Evolutionary conservation across 2,797 vertebrate genomes (phyloP).

Genomic region (Sparus aurata): DNA sequence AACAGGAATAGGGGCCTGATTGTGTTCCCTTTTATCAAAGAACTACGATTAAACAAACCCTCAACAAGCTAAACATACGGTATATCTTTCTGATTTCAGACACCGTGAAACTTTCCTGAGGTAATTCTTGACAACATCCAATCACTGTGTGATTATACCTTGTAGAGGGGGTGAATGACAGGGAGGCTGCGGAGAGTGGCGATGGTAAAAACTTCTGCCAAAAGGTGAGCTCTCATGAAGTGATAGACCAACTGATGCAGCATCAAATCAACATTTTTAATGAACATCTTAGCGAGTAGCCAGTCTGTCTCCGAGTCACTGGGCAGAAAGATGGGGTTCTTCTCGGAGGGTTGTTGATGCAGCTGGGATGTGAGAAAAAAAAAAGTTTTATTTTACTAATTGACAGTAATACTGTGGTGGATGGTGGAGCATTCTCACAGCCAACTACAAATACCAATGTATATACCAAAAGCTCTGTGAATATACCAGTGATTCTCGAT

Average conservation of each 20-base stretch:
- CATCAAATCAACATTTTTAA: conserved; percentile 77
- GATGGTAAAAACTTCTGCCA: conserved; percentile 79
- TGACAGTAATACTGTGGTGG: neutral
- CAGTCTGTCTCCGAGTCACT: conserved; percentile 84
- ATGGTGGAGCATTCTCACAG: neutral
- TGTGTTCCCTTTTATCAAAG: neutral
- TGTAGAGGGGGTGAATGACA: conserved; percentile 85
- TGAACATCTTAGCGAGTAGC: conserved; percentile 86
- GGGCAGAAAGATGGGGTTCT: conserved; percentile 86
- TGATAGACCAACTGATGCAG: conserved; percentile 78
- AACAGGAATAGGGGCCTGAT: neutral
- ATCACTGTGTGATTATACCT: conserved; percentile 68
- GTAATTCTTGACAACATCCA: neutral
- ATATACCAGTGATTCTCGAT: too few species aligned
- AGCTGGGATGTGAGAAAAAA: conserved; percentile 66
- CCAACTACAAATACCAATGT: neutral
- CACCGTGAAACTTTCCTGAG: neutral
- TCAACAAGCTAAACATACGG: neutral
- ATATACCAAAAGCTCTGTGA: neutral
- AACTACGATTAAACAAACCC: neutral
- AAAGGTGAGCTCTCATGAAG: conserved; percentile 79
- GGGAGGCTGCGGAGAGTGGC: conserved; percentile 81
- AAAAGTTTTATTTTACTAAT: neutral
- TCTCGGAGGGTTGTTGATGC: conserved; percentile 78
- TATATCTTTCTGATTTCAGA: neutral